A percentile compares a stretch with the other conserved stretches of the same genome.
phyloP scores from a whole-genome alignment of 2,888 invertebrate species.

The Tachina grossa region DNA sequence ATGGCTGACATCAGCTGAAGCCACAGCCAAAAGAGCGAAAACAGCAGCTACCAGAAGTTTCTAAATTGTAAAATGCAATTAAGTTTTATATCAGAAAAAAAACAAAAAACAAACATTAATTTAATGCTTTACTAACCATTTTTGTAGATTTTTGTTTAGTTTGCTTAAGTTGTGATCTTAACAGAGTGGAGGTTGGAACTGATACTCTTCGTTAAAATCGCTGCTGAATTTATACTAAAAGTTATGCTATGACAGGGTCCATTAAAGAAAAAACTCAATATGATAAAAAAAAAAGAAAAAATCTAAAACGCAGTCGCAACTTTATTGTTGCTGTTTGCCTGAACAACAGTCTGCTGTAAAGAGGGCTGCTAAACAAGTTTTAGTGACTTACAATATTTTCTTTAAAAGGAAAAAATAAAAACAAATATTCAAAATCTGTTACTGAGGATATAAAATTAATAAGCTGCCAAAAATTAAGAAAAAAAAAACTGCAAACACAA shows the following conservation, averaged over 20 bases:
- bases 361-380: constrained; percentile 76
- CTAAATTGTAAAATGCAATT: constrained; percentile 72
- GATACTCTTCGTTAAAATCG: constrained; percentile 78
- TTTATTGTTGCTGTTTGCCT: constrained; percentile 10
- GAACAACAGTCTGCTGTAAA: constrained; percentile 53
- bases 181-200: constrained; percentile 80
- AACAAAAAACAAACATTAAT: not conserved
- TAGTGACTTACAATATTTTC: constrained; percentile 77
- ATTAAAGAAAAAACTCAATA: constrained; percentile 35
- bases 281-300: constrained; percentile 54
- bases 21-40: constrained; percentile 78
- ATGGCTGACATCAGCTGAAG: constrained; percentile 81
- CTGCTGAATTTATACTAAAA: constrained; percentile 80
- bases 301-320: constrained; percentile 46
- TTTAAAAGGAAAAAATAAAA: constrained; percentile 58
- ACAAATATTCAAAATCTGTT: constrained; percentile 19
- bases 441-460: constrained; percentile 18
- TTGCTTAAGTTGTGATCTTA: constrained; percentile 76
- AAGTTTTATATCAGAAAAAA: not conserved
- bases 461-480: constrained; percentile 36
- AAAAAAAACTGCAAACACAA: constrained; percentile 35
- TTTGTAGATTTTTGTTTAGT: constrained; percentile 66
- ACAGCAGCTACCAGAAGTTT: constrained; percentile 78
- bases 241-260: constrained; percentile 63
- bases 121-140: constrained; percentile 76